These are phyloP conservation scores for Diplodus sargus DNA, from an alignment of 2,797 vertebrate species.

Conservation along the genomic window DNA sequence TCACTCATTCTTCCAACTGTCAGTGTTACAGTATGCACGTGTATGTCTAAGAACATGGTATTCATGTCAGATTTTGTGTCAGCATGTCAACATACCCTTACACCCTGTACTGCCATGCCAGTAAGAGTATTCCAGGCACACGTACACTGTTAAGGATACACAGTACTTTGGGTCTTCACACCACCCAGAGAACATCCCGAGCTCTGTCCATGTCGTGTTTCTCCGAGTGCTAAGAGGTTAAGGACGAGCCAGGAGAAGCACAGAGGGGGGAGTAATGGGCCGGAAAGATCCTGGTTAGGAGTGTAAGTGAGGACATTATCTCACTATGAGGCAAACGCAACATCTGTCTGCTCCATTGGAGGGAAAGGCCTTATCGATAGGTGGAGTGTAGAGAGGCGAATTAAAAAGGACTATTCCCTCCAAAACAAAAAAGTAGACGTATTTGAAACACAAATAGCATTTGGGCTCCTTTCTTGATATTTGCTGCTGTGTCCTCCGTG, in stretches of 20 bases:
- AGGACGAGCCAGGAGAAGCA: conserved; percentile 28
- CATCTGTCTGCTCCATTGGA: conserved; percentile 3
- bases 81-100: conserved; percentile 9
- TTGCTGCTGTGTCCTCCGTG: not conserved
- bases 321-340: conserved; percentile 21
- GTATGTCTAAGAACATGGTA: not conserved
- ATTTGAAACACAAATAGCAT: not conserved
- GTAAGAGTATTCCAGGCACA: not conserved
- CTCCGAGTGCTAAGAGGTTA: conserved; percentile 6
- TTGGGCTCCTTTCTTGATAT: not conserved
- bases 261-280: conserved; percentile 36
- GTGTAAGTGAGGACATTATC: conserved; percentile 45
- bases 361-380: not conserved
- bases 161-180: not conserved
- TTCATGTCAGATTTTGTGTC: conserved; percentile 33
- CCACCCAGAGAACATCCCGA: not conserved
- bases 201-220: conserved; percentile 16
- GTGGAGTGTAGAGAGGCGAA: not conserved
- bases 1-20: conserved; percentile 37
- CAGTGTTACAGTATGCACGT: conserved; percentile 20
- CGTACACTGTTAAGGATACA: not conserved
- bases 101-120: conserved; percentile 16
- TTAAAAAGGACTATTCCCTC: not conserved
- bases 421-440: not conserved
- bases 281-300: conserved; percentile 45